Conservation (phyloP, 2,888 invertebrate genomes). For the Drosophila ezoana region DNA sequence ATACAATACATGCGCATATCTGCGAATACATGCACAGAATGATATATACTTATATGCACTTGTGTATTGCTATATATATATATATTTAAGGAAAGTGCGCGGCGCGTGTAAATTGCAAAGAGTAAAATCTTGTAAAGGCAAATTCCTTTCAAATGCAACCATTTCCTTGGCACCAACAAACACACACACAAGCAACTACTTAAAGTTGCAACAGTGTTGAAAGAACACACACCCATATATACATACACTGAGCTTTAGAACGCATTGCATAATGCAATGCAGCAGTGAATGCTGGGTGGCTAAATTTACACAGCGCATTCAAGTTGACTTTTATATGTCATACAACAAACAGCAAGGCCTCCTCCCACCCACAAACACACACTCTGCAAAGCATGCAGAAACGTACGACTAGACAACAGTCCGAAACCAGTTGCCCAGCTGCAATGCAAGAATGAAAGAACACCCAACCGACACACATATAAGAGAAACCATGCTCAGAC, state of each 20-base stretch:
- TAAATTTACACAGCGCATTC: conserved; percentile 67
- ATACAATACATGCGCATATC: conserved; percentile 56
- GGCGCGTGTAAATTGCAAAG: conserved; percentile 81
- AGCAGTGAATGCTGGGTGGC: conserved; percentile 45
- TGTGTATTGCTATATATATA: conserved; percentile 5
- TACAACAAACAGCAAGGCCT: conserved; percentile 67
- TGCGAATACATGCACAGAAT: conserved; percentile 13
- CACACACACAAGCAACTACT: conserved; percentile 65
- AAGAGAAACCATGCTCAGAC: conserved; percentile 13
- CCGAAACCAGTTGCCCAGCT: conserved; percentile 24
- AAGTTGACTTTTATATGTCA: conserved; percentile 79
- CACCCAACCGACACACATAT: conserved; percentile 5
- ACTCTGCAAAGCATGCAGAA: conserved; percentile 51
- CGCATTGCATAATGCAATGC: conserved; percentile 31
- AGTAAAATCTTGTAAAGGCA: conserved; percentile 81
- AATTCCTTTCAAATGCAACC: conserved; percentile 81
- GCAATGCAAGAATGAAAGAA: conserved; percentile 45
- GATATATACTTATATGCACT: conserved; percentile 21
- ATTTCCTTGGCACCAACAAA: conserved; percentile 55
- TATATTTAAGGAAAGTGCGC: conserved; percentile 49
- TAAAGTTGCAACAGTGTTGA: conserved; percentile 71
- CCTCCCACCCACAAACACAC: conserved; percentile 12
- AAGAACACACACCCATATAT: conserved; percentile 10
- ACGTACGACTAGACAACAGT: conserved; percentile 59
- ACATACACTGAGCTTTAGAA: conserved; percentile 23